phyloP scores from a whole-genome alignment of 2,113 vertebrate species.

The Abramis brama region DNA sequence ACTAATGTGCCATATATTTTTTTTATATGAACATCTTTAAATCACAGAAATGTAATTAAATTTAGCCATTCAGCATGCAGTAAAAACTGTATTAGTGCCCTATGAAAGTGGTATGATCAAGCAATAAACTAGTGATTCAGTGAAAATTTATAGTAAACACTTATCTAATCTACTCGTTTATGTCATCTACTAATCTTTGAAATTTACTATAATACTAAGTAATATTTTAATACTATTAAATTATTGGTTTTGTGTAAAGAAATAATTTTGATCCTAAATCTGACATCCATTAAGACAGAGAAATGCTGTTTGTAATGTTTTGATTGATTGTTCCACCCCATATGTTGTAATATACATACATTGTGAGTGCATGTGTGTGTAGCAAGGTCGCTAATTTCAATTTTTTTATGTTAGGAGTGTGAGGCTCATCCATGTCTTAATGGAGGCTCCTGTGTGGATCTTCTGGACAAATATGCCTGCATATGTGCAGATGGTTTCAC shows the following conservation, averaged over 20 bases:
- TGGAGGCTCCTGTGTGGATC: slow-evolving; percentile 78
- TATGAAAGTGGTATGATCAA: background rate
- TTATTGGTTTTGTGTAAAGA: background rate
- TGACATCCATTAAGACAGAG: background rate
- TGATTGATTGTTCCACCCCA: background rate
- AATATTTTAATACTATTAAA: background rate
- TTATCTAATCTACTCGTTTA: background rate
- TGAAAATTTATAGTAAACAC: background rate
- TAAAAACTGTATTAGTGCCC: slow-evolving; percentile 27
- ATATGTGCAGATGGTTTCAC: slow-evolving; percentile 76
- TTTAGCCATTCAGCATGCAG: background rate
- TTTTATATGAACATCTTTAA: slow-evolving; percentile 35
- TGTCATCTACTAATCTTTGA: background rate
- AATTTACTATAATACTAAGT: background rate
- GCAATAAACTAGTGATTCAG: slow-evolving; percentile 1
- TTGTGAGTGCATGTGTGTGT: background rate
- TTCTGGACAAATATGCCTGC: slow-evolving; percentile 74
- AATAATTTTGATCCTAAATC: background rate
- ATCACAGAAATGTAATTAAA: slow-evolving; percentile 24
- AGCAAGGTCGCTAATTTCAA: background rate
- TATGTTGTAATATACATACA: background rate
- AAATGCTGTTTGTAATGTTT: too few species aligned
- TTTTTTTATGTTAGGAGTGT: slow-evolving; percentile 72
- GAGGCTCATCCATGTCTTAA: slow-evolving; percentile 75
- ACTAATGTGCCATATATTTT: slow-evolving; percentile 25